Base-by-base conservation (phyloP, 2,888 invertebrate genomes). In the Torymus texanus region DNA sequence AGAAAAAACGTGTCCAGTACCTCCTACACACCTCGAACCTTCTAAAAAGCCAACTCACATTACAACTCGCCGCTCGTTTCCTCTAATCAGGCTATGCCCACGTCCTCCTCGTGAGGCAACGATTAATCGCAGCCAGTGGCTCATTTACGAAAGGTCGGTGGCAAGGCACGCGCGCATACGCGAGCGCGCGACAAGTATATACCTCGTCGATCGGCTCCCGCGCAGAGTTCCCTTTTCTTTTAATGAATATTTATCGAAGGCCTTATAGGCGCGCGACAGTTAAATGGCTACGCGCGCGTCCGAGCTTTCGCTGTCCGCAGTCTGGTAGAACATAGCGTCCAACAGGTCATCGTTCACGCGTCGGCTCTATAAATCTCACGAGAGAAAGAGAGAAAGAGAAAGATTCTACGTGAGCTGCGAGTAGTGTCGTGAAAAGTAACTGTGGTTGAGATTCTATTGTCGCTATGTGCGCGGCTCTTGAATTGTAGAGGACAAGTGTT, bases 161-260 rank as follows among this genome's bases (percentile, higher is more conserved):
- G 70, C 51, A 71, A 77, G 71, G 55, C 21, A 21, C 8, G 24
- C 56, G 53, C 3, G 65, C 21, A 63, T n/a, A n/a, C n/a, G n/a
- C n/a, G n/a, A n/a, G n/a, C 62, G 53, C 14, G 16, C 55, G 41
- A 41, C 41, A 41, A 41, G 41, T 41, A 41, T 41, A 41, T 41
- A 41, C 41, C 41, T 41, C 8, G 41, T 8, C 41, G 5, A 41
- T 41, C 41, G 41, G 41, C 18, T 75, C 61, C 21, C 14, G 61
- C 61, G 61, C 41, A 18, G 24, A 29, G 61, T 18, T 21, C 61
- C 24, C n/a, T 72, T 72, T 74, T 66, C 58, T 59, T 58, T 16
- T 66, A 75, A 74, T 67, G 72, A 71, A 70, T 74, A 78, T 74
- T 78, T 70, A 70, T 73, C 74, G 65, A 24, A 24, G 18, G 74